Evolutionary conservation across 92 coral and sea anemone species (phyloP).

Genomic region (Phenganax stokvisi): DNA sequence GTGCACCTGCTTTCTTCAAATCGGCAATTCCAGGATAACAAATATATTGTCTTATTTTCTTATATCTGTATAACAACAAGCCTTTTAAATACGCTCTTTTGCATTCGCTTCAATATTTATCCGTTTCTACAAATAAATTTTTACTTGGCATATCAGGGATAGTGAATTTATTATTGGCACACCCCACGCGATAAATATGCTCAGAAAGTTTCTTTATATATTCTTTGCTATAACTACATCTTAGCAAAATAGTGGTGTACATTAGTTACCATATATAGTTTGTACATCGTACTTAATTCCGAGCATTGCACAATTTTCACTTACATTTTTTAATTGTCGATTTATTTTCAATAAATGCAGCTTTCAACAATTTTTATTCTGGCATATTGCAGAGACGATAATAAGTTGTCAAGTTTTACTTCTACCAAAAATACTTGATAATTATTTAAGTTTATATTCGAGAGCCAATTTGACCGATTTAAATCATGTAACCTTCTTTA

Average conservation of each 20-base stretch:
- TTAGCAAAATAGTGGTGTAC: too few relatives aligned
- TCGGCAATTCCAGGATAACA: not conserved
- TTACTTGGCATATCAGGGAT: too few relatives aligned
- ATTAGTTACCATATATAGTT: not conserved
- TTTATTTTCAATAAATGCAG: slow-evolving; percentile 16
- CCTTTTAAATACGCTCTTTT: not conserved
- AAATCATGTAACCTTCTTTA: too few relatives aligned
- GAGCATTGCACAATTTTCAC: not conserved
- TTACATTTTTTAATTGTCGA: not conserved
- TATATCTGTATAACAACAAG: not conserved
- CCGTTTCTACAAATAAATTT: too few relatives aligned
- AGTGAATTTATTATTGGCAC: too few relatives aligned
- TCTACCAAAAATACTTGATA: not conserved
- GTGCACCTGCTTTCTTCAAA: slow-evolving; percentile 6
- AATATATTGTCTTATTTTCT: not conserved
- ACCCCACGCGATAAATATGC: too few relatives aligned
- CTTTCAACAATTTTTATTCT: not conserved
- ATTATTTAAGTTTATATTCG: not conserved
- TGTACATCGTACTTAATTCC: not conserved
- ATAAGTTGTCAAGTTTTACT: not conserved
- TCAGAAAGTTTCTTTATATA: too few relatives aligned
- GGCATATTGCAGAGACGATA: slow-evolving; percentile 5
- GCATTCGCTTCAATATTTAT: too few relatives aligned
- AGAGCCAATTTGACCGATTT: too few relatives aligned
- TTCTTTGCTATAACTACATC: too few relatives aligned